Evolutionary conservation across 2,888 invertebrate species (phyloP).

Genomic region (Hemithea aestivaria): DNA sequence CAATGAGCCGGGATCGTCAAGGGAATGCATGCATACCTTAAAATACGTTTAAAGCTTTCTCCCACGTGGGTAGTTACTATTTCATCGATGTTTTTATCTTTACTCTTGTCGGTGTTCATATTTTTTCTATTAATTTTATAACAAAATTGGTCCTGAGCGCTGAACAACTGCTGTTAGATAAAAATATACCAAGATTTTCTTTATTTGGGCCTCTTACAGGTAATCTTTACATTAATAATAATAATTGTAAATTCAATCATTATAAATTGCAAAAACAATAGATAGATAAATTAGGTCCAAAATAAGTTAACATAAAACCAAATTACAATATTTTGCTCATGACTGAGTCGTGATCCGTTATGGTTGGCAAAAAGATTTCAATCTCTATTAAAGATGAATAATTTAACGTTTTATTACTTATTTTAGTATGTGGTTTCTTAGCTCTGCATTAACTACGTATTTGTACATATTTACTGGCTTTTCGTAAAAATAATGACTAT

Average conservation of each 20-base stretch:
- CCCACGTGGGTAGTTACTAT: constrained; percentile 48
- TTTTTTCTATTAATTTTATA: too few relatives aligned
- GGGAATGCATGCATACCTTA: constrained; percentile 74
- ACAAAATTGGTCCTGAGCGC: too few relatives aligned
- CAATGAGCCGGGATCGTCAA: constrained; percentile 74
- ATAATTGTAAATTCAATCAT: constrained; percentile 15
- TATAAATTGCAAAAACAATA: constrained; percentile 46
- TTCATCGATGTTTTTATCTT: constrained; percentile 29
- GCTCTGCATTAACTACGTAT: too few relatives aligned
- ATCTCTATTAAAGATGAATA: constrained; percentile 36
- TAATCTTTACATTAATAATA: background rate
- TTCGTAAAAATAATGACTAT: too few relatives aligned
- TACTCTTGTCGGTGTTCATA: background rate
- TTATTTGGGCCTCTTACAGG: too few relatives aligned
- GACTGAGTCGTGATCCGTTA: constrained; percentile 46
- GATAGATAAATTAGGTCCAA: constrained; percentile 61
- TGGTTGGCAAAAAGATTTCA: constrained; percentile 56
- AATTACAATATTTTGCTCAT: constrained; percentile 46
- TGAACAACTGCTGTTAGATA: too few relatives aligned
- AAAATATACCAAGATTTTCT: too few relatives aligned
- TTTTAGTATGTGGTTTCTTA: constrained; percentile 8
- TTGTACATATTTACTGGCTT: too few relatives aligned
- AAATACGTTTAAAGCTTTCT: constrained; percentile 57
- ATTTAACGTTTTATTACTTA: constrained; percentile 19
- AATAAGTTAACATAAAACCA: constrained; percentile 48